Base-by-base conservation (phyloP, 2,888 invertebrate genomes). In the Eupelmus urozonus region DNA sequence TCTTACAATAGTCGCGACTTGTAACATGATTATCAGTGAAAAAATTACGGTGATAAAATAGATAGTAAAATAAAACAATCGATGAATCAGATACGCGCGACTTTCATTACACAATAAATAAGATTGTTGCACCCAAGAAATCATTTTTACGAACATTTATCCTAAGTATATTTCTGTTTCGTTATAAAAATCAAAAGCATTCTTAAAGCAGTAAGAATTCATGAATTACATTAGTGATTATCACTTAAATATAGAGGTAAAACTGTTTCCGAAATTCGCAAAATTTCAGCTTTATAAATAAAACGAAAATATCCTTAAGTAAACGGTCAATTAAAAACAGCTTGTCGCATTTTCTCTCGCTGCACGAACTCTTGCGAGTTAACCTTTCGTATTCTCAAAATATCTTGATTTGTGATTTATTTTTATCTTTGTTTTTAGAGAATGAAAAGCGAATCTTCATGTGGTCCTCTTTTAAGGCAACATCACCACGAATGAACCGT, bases 81-180 rank as follows among this genome's bases (percentile, higher is more conserved):
- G 20, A 4, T 34, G 49, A 55, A 73, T 62, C 18, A 23, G n/a
- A 45, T 60, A 66, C 45, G 16, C 34, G 60, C 60, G 25, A 63
- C 16, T 73, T 49, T 18, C 27, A 77, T 65, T 73, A 71, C 29
- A 78, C 63, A 73, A 80, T 80, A 81, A 81, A 81, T 79, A 79
- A 76, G 76, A 79, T 78, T 25, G 59, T 65, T 70, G 51, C 59
- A 73, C 66, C 27, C 53, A 66, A 73, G 57, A 60, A 75, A 78
- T 55, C 57, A 78, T 45, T 77, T 18, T 73, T 74, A 45, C 71
- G 20, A 49, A 25, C 49, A 57, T 71, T 66, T 78, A 66, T 70
- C 20, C 42, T 55, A 71, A 51, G 51, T 51, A 59, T 71, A 70
- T 65, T 76, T 70, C 59, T 45, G 25, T 67, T 62, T 73, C 13